Evolutionary conservation across 2,888 invertebrate genomes (phyloP).

Genomic region (Resseliella maxima): DNA sequence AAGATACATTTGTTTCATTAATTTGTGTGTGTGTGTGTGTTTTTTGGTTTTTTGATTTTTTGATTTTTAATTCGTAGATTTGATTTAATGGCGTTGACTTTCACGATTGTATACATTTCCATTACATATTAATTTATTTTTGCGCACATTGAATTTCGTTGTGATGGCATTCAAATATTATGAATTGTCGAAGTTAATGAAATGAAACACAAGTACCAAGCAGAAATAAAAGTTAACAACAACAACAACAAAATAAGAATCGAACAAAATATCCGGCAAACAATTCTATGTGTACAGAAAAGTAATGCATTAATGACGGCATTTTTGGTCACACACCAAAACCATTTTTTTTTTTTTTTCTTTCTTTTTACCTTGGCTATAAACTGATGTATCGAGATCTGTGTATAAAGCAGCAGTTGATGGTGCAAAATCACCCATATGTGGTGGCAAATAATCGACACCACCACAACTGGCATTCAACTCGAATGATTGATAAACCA

Average conservation of each 20-base stretch:
- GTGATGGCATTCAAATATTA: too few relatives aligned
- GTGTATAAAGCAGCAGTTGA: constrained; percentile 64
- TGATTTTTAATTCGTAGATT: not conserved
- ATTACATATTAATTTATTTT: too few relatives aligned
- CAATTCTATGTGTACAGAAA: too few relatives aligned
- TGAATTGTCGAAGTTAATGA: too few relatives aligned
- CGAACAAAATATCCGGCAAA: too few relatives aligned
- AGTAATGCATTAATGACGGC: too few relatives aligned
- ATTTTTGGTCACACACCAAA: too few relatives aligned
- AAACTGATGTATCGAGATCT: constrained; percentile 67
- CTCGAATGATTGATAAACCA: constrained; percentile 67
- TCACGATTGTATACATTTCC: not conserved
- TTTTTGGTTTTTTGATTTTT: not conserved
- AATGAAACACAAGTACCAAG: too few relatives aligned
- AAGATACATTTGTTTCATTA: not conserved
- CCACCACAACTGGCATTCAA: constrained; percentile 61
- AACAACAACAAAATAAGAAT: too few relatives aligned
- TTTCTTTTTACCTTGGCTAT: constrained; percentile 65
- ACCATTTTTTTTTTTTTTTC: too few relatives aligned
- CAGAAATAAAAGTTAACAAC: too few relatives aligned
- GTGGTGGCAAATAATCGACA: constrained; percentile 63
- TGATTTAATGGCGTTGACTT: not conserved
- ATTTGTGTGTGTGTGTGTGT: not conserved
- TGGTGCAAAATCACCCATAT: constrained; percentile 65
- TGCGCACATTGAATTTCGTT: too few relatives aligned